Conservation (phyloP, 2,888 invertebrate species). For the Pinctada fucata region DNA sequence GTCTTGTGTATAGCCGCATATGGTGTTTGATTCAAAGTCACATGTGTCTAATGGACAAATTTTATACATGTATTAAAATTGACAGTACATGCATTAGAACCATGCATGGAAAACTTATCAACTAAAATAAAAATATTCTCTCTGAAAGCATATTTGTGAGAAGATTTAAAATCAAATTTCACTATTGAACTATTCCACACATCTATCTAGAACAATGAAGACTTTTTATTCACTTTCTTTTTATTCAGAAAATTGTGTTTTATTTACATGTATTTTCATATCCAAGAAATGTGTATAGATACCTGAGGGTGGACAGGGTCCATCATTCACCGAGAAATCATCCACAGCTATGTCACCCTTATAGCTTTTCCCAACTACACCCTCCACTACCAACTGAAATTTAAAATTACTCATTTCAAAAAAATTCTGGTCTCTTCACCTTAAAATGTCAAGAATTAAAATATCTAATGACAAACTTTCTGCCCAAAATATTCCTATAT, state of each 20-base stretch:
- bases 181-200: too few relatives aligned
- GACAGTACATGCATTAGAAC: too few relatives aligned
- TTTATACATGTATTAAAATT: not conserved
- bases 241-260: too few relatives aligned
- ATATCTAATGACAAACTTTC: not conserved
- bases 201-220: too few relatives aligned
- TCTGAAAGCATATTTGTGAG: too few relatives aligned
- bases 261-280: too few relatives aligned
- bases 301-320: slow-evolving; percentile 62
- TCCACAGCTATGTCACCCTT: slow-evolving; percentile 70
- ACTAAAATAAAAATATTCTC: too few relatives aligned
- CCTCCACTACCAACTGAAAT: slow-evolving; percentile 72
- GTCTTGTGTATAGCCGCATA: slow-evolving; percentile 89
- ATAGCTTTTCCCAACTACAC: slow-evolving; percentile 56
- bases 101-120: too few relatives aligned
- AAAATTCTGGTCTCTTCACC: not conserved
- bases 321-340: slow-evolving; percentile 67
- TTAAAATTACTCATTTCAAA: slow-evolving; percentile 5
- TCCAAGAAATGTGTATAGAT: not conserved
- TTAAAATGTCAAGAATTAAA: not conserved
- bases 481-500: not conserved
- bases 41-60: slow-evolving; percentile 79
- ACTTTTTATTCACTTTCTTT: too few relatives aligned
- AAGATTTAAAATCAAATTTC: too few relatives aligned
- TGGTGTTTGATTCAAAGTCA: slow-evolving; percentile 88